Conservation (phyloP, 1,140 invertebrate species). For the Aphaenogaster rudis region DNA sequence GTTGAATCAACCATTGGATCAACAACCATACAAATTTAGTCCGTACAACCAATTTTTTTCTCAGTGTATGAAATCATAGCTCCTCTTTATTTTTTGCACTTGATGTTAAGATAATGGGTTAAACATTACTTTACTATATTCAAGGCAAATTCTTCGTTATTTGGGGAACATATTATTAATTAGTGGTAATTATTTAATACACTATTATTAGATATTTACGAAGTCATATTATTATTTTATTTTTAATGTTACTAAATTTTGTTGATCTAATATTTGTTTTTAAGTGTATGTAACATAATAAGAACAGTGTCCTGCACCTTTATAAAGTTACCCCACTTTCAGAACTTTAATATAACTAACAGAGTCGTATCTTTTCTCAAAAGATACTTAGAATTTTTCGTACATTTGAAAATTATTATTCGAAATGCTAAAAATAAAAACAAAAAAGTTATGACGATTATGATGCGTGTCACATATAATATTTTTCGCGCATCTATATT, state of each 20-base stretch:
- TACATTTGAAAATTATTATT: too few species aligned
- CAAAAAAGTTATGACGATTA: too few species aligned
- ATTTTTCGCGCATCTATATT: too few species aligned
- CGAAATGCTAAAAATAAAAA: background rate
- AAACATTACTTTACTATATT: background rate
- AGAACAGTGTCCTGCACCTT: background rate
- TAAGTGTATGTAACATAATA: background rate
- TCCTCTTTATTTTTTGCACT: background rate
- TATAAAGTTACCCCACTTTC: too few species aligned
- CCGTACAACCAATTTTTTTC: too few species aligned
- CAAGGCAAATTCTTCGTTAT: background rate
- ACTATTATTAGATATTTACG: background rate
- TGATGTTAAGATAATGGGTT: background rate
- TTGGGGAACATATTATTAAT: background rate
- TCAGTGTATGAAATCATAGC: background rate
- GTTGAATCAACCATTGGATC: too few species aligned
- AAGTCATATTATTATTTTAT: background rate
- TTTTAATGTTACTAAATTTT: constrained; percentile 12
- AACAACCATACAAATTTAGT: too few species aligned
- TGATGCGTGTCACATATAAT: too few species aligned
- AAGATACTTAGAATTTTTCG: too few species aligned
- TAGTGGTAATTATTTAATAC: background rate
- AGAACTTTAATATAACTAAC: too few species aligned
- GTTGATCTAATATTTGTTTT: background rate
- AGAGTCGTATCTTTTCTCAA: too few species aligned